A percentile compares a stretch with the other conserved stretches of the same genome.
phyloP scores from a whole-genome alignment of 2,113 vertebrate genomes.

The Lethenteron camtschaticum region DNA sequence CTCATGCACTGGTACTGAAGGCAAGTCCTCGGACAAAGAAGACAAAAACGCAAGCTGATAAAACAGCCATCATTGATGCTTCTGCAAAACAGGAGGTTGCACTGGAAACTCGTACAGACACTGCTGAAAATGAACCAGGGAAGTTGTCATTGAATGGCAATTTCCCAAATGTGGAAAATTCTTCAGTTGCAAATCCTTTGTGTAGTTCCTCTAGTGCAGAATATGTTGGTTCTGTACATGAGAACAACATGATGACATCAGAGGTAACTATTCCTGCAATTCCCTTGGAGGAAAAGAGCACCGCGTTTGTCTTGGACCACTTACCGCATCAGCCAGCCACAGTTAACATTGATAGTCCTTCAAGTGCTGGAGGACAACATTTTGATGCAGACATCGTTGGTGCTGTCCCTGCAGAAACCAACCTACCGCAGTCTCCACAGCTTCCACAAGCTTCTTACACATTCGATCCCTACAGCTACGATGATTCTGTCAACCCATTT shows the following conservation, averaged over 20 bases:
- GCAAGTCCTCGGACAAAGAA: background rate
- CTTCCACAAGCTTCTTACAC: slow-evolving; percentile 15
- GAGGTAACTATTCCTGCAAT: background rate
- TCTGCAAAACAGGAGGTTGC: no score
- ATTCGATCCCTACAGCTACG: slow-evolving; percentile 19
- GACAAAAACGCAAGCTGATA: background rate
- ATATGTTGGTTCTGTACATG: no score
- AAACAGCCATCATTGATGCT: background rate
- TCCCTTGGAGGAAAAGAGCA: background rate
- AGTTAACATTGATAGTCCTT: background rate
- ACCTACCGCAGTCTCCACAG: slow-evolving; percentile 13
- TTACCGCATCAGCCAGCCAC: background rate
- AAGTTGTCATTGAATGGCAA: no score
- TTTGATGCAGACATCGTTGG: slow-evolving; percentile 6
- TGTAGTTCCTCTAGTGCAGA: no score
- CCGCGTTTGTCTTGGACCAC: background rate
- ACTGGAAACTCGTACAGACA: no score
- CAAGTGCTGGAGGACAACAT: background rate
- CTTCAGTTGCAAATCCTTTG: no score
- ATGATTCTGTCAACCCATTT: slow-evolving; percentile 20
- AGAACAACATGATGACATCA: no score
- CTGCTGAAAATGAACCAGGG: no score
- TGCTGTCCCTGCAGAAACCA: background rate
- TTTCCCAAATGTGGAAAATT: no score
- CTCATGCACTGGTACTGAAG: background rate